A percentile compares a stretch with the other conserved stretches of the same genome.
These are phyloP conservation scores for Mionectes macconnelli DNA, from an alignment of 2,113 vertebrate genomes.

Conservation along the genomic window DNA sequence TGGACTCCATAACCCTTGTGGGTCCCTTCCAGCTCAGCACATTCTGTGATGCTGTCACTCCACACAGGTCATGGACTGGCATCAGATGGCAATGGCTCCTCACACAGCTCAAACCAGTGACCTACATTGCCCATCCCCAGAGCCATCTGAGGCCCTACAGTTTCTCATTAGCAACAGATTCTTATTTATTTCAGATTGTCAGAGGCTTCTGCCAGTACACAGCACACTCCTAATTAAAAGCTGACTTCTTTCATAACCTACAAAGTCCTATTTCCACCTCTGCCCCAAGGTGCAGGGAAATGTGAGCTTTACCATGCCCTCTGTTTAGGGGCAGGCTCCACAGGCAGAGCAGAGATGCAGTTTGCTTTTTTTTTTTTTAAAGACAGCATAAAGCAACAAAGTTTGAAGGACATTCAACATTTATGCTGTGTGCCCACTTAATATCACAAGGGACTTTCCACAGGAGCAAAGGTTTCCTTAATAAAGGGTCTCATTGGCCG, in stretches of 20 bases:
- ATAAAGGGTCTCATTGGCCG: conserved; percentile 72
- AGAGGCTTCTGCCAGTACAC: conserved; percentile 38
- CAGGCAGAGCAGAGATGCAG: conserved; percentile 1
- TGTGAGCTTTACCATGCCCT: background rate
- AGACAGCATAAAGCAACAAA: conserved; percentile 58
- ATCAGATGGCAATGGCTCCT: background rate
- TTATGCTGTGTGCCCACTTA: conserved; percentile 57
- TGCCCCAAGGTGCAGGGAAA: conserved; percentile 22
- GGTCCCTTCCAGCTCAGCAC: background rate
- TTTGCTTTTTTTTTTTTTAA: conserved; percentile 34
- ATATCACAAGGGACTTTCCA: conserved; percentile 44
- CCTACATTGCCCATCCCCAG: conserved; percentile 38
- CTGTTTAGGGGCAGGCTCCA: background rate
- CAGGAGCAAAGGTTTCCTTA: conserved; percentile 67
- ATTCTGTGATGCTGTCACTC: background rate
- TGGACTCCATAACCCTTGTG: background rate
- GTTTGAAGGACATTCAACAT: conserved; percentile 74
- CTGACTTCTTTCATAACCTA: conserved; percentile 44
- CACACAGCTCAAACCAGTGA: background rate
- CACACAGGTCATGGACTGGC: background rate
- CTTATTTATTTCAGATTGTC: conserved; percentile 52
- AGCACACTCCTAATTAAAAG: conserved; percentile 45
- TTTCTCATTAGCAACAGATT: conserved; percentile 57
- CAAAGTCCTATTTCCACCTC: conserved; percentile 50
- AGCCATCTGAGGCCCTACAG: background rate